These are phyloP conservation scores for Syritta pipiens DNA, from an alignment of 2,888 invertebrate genomes.

Conservation along the genomic window DNA sequence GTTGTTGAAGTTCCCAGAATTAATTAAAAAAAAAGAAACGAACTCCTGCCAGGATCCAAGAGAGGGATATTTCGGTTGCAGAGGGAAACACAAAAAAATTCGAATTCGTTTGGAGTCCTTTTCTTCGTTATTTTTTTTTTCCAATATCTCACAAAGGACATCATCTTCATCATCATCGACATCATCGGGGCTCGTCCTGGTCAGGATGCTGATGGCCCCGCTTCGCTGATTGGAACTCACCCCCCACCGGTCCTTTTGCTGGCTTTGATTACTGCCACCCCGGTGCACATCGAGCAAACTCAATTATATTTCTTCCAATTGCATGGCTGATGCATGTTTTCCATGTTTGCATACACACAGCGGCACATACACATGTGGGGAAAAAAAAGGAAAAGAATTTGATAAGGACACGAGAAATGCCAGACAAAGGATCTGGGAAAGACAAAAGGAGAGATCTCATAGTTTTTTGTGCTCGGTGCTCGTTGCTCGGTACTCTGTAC, in stretches of 20 bases:
- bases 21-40: conserved; percentile 62
- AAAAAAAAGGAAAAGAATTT: conserved; percentile 11
- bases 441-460: conserved; percentile 58
- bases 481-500: neutral
- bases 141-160: conserved; percentile 64
- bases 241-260: conserved; percentile 54
- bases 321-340: conserved; percentile 69
- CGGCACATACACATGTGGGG: conserved; percentile 19
- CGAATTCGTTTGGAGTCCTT: conserved; percentile 29
- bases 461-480: conserved; percentile 7
- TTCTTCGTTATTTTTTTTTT: conserved; percentile 18
- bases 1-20: conserved; percentile 70
- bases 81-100: conserved; percentile 8
- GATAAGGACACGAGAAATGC: conserved; percentile 61
- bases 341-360: conserved; percentile 64
- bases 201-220: too few relatives aligned
- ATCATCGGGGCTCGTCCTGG: conserved; percentile 17
- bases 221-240: conserved; percentile 52
- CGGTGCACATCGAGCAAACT: conserved; percentile 65
- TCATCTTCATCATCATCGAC: conserved; percentile 61
- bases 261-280: conserved; percentile 67
- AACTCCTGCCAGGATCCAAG: conserved; percentile 26
- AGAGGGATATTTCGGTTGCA: conserved; percentile 49
- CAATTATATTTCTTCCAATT: conserved; percentile 69
- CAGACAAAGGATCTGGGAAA: conserved; percentile 49